phyloP scores from a whole-genome alignment of 2,797 vertebrate genomes.

The Eulemur coronatus region DNA sequence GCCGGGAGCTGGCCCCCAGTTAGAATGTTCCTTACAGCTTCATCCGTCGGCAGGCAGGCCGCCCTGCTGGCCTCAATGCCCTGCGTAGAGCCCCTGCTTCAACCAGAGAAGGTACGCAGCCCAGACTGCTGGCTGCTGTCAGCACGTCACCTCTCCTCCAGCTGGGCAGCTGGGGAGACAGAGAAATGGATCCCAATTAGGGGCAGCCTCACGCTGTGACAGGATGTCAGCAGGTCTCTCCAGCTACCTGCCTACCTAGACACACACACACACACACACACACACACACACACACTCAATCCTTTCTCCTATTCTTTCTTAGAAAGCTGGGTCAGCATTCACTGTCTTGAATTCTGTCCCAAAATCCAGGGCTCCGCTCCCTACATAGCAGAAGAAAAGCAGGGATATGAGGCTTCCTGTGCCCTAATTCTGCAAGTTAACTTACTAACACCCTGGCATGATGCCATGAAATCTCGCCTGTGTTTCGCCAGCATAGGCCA shows the following conservation, averaged over 20 bases:
- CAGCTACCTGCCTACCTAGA: not conserved
- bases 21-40: not conserved
- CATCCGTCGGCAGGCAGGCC: not conserved
- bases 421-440: not conserved
- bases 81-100: fast-evolving
- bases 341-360: not conserved
- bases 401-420: not conserved
- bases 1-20: not conserved
- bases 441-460: not conserved
- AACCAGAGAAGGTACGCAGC: not conserved
- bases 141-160: not conserved
- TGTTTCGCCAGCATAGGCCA: not conserved
- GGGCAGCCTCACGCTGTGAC: not conserved
- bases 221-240: not conserved
- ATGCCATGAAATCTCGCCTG: not conserved
- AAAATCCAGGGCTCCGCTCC: not conserved
- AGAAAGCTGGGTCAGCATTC: conserved; percentile 39
- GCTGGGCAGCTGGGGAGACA: conserved; percentile 20
- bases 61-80: not conserved
- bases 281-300: fast-evolving
- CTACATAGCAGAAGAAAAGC: not conserved
- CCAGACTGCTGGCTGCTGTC: fast-evolving
- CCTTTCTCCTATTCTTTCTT: not conserved
- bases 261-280: not conserved
- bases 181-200: conserved; percentile 47